Percentiles rank a stretch among this genome's conserved stretches.
These are phyloP conservation scores for Heliopora coerulea DNA, from an alignment of 92 coral and sea anemone genomes.

Conservation along the genomic window DNA sequence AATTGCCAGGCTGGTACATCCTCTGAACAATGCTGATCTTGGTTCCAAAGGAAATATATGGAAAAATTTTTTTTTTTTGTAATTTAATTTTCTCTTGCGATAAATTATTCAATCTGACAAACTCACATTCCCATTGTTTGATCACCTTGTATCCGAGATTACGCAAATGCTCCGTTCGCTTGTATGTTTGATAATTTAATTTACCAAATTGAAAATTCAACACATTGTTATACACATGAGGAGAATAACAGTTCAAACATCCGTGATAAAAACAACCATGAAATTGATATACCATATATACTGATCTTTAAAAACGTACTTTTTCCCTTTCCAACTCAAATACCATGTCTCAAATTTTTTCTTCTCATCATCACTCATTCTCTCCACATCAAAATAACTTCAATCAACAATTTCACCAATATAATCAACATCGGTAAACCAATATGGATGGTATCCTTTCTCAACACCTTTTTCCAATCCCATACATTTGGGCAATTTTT, in stretches of 20 bases:
- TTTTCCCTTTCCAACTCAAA: not conserved
- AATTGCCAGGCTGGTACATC: too few species aligned
- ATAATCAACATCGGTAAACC: conserved; percentile 17
- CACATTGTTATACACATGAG: not conserved
- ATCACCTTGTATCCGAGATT: too few species aligned
- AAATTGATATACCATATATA: not conserved
- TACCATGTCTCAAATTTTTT: conserved; percentile 7
- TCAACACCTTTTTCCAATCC: not conserved
- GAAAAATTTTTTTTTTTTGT: too few species aligned
- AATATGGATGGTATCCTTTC: conserved; percentile 29
- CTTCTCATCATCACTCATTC: not conserved
- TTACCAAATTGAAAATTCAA: too few species aligned
- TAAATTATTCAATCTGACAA: too few species aligned
- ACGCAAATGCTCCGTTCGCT: too few species aligned
- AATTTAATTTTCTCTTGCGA: too few species aligned
- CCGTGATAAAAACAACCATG: conserved; percentile 17
- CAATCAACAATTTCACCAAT: conserved; percentile 1
- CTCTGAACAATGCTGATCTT: too few species aligned
- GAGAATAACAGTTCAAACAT: not conserved
- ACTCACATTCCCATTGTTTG: too few species aligned
- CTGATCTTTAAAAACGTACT: not conserved
- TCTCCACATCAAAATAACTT: conserved; percentile 3
- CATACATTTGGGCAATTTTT: conserved; percentile 9
- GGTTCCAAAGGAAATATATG: too few species aligned
- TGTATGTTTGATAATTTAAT: too few species aligned